phyloP scores from a whole-genome alignment of 64 coral and sea anemone genomes.

The Cladopsammia gracilis region DNA sequence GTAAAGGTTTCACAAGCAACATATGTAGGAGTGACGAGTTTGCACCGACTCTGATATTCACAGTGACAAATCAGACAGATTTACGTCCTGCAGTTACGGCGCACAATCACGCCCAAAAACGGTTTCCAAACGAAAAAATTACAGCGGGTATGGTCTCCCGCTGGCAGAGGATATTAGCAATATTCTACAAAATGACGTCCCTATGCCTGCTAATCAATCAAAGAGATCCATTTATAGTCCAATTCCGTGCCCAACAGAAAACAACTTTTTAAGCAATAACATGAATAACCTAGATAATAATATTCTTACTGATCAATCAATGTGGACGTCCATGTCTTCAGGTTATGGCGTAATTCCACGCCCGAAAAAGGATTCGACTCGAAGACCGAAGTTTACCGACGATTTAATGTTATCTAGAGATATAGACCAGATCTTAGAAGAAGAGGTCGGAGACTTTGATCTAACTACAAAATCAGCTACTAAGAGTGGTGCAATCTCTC shows the following conservation, averaged over 20 bases:
- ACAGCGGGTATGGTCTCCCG: neutral
- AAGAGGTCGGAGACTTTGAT: neutral
- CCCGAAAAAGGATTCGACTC: neutral
- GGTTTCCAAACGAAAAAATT: neutral
- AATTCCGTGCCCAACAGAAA: neutral
- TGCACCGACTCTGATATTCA: neutral
- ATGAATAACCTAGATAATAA: neutral
- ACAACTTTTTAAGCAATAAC: neutral
- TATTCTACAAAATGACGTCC: neutral
- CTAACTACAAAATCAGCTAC: neutral
- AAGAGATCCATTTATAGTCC: neutral
- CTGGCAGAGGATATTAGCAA: neutral
- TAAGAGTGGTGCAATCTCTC: neutral
- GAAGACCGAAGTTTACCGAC: conserved; percentile 5
- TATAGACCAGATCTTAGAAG: conserved; percentile 10
- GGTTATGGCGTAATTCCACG: neutral
- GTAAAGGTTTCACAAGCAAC: neutral
- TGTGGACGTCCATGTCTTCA: neutral
- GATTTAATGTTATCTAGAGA: neutral
- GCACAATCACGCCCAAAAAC: neutral
- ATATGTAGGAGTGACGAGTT: neutral
- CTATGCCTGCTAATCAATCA: neutral
- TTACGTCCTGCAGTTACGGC: neutral
- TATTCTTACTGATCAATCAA: neutral
- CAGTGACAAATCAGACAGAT: neutral